These are phyloP conservation scores for Hecatera dysodea DNA, from an alignment of 2,888 invertebrate species.

Conservation along the genomic window DNA sequence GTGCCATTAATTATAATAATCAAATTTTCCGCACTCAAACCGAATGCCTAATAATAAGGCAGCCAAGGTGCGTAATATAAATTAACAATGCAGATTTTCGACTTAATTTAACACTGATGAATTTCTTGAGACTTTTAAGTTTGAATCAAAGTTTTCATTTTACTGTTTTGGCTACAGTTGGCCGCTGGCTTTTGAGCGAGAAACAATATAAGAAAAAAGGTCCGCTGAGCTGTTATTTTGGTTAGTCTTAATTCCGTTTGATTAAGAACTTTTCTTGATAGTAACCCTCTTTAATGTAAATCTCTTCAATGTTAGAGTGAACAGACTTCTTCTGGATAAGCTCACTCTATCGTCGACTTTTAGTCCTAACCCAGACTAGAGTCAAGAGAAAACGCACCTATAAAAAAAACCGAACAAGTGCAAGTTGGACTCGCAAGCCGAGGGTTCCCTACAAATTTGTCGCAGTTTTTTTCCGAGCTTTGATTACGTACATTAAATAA, in stretches of 20 bases:
- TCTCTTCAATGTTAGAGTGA: too few relatives aligned
- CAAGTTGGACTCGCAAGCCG: too few relatives aligned
- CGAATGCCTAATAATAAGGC: constrained; percentile 76
- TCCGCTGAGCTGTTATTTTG: constrained; percentile 16
- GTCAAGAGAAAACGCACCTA: too few relatives aligned
- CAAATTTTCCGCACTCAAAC: constrained; percentile 69
- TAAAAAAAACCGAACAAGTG: too few relatives aligned
- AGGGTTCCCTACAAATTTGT: too few relatives aligned
- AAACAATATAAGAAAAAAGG: constrained; percentile 41
- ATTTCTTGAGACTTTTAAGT: constrained; percentile 78
- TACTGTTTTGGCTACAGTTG: constrained; percentile 66
- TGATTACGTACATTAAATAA: too few relatives aligned
- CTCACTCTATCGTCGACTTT: too few relatives aligned
- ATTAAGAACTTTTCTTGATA: neutral
- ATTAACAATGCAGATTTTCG: constrained; percentile 84
- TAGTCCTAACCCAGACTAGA: too few relatives aligned
- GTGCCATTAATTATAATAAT: constrained; percentile 60
- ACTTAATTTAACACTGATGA: constrained; percentile 81
- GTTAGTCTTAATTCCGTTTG: neutral
- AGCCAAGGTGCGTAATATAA: constrained; percentile 80
- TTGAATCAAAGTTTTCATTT: constrained; percentile 79
- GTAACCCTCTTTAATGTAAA: neutral
- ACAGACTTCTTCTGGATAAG: too few relatives aligned
- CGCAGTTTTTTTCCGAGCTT: too few relatives aligned
- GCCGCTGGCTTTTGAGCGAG: constrained; percentile 26